Percentiles rank a stretch among this genome's conserved stretches.
Conservation (phyloP, 1,140 invertebrate species). For the Pseudomyrmex cubaensis region DNA sequence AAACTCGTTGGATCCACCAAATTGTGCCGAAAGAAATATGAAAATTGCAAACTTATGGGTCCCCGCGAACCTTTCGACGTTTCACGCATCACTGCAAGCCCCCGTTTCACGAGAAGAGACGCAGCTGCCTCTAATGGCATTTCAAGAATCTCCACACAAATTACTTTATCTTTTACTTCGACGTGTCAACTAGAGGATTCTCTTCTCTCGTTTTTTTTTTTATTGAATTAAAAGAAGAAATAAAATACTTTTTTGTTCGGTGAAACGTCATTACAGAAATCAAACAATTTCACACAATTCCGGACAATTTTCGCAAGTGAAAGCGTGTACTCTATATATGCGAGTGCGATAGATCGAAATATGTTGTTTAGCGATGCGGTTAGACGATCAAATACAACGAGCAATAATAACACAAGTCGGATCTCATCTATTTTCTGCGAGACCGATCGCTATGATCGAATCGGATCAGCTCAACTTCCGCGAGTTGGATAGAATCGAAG, state of each 20-base stretch:
- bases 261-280: neutral
- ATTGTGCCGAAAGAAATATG: constrained; percentile 68
- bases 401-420: constrained; percentile 60
- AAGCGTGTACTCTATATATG: neutral
- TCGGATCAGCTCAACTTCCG: constrained; percentile 63
- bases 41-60: constrained; percentile 80
- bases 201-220: too few species aligned
- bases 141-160: constrained; percentile 23
- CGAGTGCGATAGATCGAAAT: neutral
- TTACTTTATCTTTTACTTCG: neutral
- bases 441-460: constrained; percentile 67
- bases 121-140: constrained; percentile 60
- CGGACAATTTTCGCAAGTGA: neutral
- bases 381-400: constrained; percentile 65
- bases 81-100: constrained; percentile 41
- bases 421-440: constrained; percentile 52
- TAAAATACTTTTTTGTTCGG: neutral
- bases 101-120: neutral
- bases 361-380: constrained; percentile 27
- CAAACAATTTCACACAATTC: neutral
- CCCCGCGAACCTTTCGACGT: constrained; percentile 45
- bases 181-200: constrained; percentile 7
- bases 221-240: neutral
- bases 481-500: constrained; percentile 8
- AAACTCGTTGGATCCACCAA: constrained; percentile 49